These are phyloP conservation scores for Tetragonula clypearis DNA, from an alignment of 1,140 invertebrate genomes.

Conservation along the genomic window DNA sequence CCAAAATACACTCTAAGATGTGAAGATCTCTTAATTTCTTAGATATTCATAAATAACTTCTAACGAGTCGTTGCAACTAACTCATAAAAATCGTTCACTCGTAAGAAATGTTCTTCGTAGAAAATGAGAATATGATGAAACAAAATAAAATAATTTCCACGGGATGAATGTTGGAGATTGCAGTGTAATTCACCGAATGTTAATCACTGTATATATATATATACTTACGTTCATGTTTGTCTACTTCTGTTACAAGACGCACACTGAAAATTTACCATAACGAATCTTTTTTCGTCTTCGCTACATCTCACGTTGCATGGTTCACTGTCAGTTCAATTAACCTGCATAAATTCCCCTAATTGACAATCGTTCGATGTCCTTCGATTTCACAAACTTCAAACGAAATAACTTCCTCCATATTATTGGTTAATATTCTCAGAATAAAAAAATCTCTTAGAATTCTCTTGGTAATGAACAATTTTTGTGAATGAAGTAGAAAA, in stretches of 20 bases:
- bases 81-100: too few relatives aligned
- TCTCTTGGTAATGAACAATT: too few relatives aligned
- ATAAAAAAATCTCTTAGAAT: not conserved
- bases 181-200: not conserved
- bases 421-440: not conserved
- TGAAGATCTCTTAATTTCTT: too few relatives aligned
- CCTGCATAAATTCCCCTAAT: not conserved
- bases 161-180: not conserved
- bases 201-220: not conserved
- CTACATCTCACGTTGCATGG: not conserved
- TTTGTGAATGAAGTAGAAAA: too few relatives aligned
- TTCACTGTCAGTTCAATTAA: not conserved
- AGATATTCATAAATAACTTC: too few relatives aligned
- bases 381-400: not conserved
- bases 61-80: too few relatives aligned
- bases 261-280: not conserved
- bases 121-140: not conserved
- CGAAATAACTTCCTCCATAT: not conserved
- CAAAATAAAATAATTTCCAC: not conserved
- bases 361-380: not conserved
- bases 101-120: too few relatives aligned
- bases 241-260: not conserved
- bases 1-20: too few relatives aligned
- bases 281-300: not conserved
- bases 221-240: constrained; percentile 31